Base-by-base conservation (phyloP, 37 sponge, comb jelly and placozoan genomes). In the Haliclona indistincta region DNA sequence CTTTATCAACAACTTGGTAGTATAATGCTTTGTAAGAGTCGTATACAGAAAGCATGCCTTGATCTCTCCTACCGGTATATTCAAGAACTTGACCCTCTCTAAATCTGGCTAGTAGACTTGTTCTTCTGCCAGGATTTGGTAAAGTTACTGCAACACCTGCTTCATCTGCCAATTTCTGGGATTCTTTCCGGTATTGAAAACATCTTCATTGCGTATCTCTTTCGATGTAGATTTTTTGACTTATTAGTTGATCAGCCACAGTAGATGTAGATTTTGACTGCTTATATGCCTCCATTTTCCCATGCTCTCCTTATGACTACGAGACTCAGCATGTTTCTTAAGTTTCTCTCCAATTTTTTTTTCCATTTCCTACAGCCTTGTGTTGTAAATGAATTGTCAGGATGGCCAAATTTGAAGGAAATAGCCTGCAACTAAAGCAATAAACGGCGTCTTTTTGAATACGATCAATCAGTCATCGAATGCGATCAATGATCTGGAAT, bases 291-390 rank as follows among this genome's bases (percentile, higher is more conserved):
- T 75, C 64, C 76, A 75, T 34, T 41, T 61, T 62, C 44, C 49
- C 76, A 75, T 61, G 49, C 64, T 75, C 36, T 75, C 65, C 60
- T 63, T 75, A 23, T 75, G 76, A 43, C 63, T 41, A 41, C 37
- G 64, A 42, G 76, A 75, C 41, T 75, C 45, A 63, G 67, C 43
- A 78, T 78, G 79, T 53, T 49, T 67, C 79, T 67, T 66, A 13
- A 67, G 37, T 45, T 66, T 65, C 43, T 54, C 65, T 53, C 67
- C 69, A 65, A 64, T 34, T 47, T 78, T 78, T n/a, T n/a, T 42
- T 78, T 76, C 77, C 77, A 76, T 37, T 61, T 76, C 22, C 56
- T 64, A 67, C 20, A 78, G 56, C 79, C 67, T 44, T 65, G n/a
- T 23, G 26, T 67, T 39, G 73, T 72, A 45, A 72, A 72, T 4